Evolutionary conservation across 2,113 vertebrate species (phyloP).

Genomic region (Chascanopsetta lugubris): DNA sequence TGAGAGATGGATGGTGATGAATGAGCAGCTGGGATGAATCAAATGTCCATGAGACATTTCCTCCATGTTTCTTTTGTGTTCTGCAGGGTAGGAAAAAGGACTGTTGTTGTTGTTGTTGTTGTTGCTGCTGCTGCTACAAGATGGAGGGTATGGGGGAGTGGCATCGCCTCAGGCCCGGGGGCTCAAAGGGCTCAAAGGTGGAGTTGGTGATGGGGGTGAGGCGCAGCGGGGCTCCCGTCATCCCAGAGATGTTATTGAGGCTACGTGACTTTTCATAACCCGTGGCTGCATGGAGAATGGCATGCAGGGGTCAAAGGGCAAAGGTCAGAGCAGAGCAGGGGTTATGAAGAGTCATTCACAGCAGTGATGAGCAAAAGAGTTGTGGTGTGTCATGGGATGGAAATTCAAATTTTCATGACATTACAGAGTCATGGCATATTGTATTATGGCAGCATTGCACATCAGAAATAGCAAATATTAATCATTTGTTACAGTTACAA

Average conservation of each 20-base stretch:
- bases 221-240: slow-evolving; percentile 85
- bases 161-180: slow-evolving; percentile 86
- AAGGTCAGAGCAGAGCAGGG: slow-evolving; percentile 28
- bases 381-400: slow-evolving; percentile 9
- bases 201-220: slow-evolving; percentile 86
- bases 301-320: slow-evolving; percentile 36
- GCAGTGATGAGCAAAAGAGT: slow-evolving; percentile 16
- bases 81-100: slow-evolving; percentile 4
- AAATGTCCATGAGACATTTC: not conserved
- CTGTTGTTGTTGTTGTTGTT: slow-evolving; percentile 30
- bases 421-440: slow-evolving; percentile 26
- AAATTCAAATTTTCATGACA: slow-evolving; percentile 26
- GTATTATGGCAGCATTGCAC: slow-evolving; percentile 60
- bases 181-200: slow-evolving; percentile 82
- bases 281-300: slow-evolving; percentile 63
- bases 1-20: slow-evolving; percentile 15
- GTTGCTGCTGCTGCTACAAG: slow-evolving; percentile 79
- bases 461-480: slow-evolving; percentile 58
- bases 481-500: slow-evolving; percentile 67
- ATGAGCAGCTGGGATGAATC: slow-evolving; percentile 13
- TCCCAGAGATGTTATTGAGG: slow-evolving; percentile 92
- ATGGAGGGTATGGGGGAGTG: slow-evolving; percentile 92
- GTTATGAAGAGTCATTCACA: slow-evolving; percentile 30
- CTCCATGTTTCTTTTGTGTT: slow-evolving; percentile 5
- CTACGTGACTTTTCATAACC: slow-evolving; percentile 95